Conservation (phyloP, 2,113 vertebrate genomes). For the Malurus cyaneus region DNA sequence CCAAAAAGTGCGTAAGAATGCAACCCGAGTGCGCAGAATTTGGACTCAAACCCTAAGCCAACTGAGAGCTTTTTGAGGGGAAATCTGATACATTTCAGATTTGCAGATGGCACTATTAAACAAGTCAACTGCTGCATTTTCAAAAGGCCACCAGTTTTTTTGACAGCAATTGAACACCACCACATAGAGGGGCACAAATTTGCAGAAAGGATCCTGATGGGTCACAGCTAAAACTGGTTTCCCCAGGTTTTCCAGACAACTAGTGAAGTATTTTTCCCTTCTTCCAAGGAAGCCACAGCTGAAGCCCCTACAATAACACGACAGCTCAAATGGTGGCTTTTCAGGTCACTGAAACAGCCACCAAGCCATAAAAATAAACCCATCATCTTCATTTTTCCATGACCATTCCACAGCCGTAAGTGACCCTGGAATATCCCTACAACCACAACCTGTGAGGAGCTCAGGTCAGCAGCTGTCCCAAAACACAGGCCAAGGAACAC, state of each 20-base stretch:
- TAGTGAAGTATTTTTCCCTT: not conserved
- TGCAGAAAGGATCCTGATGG: not conserved
- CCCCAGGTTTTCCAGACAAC: not conserved
- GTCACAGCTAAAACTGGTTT: not conserved
- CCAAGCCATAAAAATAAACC: not conserved
- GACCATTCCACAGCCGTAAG: not conserved
- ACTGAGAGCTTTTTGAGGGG: not conserved
- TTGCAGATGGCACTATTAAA: not conserved
- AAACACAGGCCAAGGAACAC: not conserved
- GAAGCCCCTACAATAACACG: not conserved
- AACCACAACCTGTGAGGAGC: not conserved
- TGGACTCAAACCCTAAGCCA: not conserved
- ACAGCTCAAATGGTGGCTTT: not conserved
- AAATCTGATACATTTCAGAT: not conserved
- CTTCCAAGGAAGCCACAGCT: not conserved
- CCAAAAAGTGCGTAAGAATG: not conserved
- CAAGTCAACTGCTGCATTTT: not conserved
- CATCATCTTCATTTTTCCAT: not conserved
- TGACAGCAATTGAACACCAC: accelerated
- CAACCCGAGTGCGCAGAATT: not conserved
- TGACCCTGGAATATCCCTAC: not conserved
- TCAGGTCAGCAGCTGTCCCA: not conserved
- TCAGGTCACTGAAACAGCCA: not conserved
- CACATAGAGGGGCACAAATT: not conserved
- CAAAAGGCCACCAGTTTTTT: not conserved